Evolutionary conservation across 2,797 vertebrate species (phyloP).

Genomic region (Gallirallus australis): DNA sequence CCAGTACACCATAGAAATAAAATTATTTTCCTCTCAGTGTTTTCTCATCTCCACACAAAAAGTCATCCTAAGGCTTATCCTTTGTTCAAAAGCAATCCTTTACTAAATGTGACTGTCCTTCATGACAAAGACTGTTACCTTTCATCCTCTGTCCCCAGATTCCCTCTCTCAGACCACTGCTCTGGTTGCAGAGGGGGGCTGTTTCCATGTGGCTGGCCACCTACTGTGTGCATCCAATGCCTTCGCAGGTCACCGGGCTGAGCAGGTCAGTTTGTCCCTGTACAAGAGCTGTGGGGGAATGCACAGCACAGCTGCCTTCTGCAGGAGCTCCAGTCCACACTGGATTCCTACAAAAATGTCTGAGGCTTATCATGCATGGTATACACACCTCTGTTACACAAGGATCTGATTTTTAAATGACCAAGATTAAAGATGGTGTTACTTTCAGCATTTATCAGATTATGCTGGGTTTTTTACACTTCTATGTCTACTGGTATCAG

Average conservation of each 20-base stretch:
- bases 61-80: background rate
- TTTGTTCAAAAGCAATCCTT: background rate
- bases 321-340: background rate
- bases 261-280: background rate
- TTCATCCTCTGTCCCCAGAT: background rate
- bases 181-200: background rate
- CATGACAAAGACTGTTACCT: background rate
- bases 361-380: background rate
- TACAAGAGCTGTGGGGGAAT: background rate
- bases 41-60: background rate
- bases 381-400: background rate
- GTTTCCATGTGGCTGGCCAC: background rate
- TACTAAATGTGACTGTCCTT: background rate
- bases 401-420: background rate
- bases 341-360: background rate
- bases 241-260: background rate
- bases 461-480: background rate
- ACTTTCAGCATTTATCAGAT: background rate
- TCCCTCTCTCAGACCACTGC: background rate
- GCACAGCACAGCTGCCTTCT: background rate
- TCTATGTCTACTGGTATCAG: background rate
- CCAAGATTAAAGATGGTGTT: background rate
- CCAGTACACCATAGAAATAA: background rate
- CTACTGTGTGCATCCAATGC: accelerated
- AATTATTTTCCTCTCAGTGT: background rate